Evolutionary conservation across 2,113 vertebrate genomes (phyloP), one percentile per base, ranked within the genome.

Genomic region (Cephalopholis sonnerati): DNA sequence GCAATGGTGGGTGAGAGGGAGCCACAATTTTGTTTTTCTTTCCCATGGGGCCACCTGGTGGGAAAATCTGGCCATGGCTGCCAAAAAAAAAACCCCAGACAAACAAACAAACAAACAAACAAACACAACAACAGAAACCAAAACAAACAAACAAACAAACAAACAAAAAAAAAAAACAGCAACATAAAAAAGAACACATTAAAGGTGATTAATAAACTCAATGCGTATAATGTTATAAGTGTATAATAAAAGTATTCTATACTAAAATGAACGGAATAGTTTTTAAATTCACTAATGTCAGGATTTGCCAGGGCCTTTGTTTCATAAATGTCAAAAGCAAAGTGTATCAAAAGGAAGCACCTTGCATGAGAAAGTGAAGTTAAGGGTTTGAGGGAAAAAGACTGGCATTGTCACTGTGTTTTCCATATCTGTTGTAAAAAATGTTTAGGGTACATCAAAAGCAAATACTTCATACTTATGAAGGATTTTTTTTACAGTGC

Each of bases 1-100:
- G 66, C 15, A 2, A 11, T 1, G 1, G 18, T n/a, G 20, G 13
- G 7, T 59, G 17, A 59, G 25, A 48, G 25, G 12, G 3, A 50
- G 27, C 18, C 44, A 2, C 4, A 4, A 8, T 10, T 41, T 6
- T 18, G n/a, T 7, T n/a, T 27, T 62, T 39, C 20, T 48, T 13
- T 27, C 36, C 7, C 17, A 11, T 22, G 62, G 12, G 24, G 61
- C 74, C 74, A 55, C 25, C 39, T 77, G 36, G 51, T 77, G 74
- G 74, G 8, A 57, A 32, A 5, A 48, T 46, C 7, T n/a, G 74
- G 36, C 24, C 36, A 66, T n/a, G 13, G 12, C 62, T 64, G n/a
- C 36, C 27, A 18, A n/a, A n/a, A n/a, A n/a, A n/a, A n/a, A n/a
- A n/a, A n/a, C 32, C 32, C 6, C 6, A 36, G 7, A 36, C 5